Evolutionary conservation across 92 coral and sea anemone species (phyloP), one percentile per base, ranked within the genome.

Genomic region (Desmophyllum pertusum): DNA sequence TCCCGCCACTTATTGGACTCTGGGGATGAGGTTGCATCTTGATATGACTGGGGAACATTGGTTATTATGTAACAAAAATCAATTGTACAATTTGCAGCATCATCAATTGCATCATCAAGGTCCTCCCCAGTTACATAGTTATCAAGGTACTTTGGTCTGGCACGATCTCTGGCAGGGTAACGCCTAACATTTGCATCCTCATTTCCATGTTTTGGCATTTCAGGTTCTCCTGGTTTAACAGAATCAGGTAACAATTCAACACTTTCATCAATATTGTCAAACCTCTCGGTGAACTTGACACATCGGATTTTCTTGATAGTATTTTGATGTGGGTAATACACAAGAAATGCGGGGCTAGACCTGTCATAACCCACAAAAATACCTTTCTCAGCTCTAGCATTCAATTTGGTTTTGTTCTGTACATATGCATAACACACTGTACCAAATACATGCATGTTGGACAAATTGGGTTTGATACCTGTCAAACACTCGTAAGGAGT

Each of bases 401-500:
- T 88, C 41, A 88, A 66, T 73, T 88, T 88, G 55, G 74, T 86
- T 27, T 39, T 42, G 17, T 81, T 76, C 38, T 88, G 80, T 46
- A 65, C 78, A 53, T 63, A 89, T 66, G 89, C 88, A 74, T 79
- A 89, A 66, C 92, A 84, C 48, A 51, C 67, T 29, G 92, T 33
- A 68, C 88, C 85, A 50, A 88, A 88, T 77, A 73, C 70, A 30
- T 84, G 92, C 89, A 84, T 88, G 19, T 88, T 77, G 38, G 61
- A 36, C 39, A 88, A 27, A 43, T 88, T 88, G 33, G 87, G 91
- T 77, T 65, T 79, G 41, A 77, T 64, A 38, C 85, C 80, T 23
- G 85, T 88, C 57, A 88, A 52, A 52, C 48, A 83, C 61, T 77
- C 91, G 40, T 39, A 82, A n/a, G 87, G 84, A 13, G 80, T 88